Evolutionary conservation across 2,888 invertebrate species (phyloP).

Genomic region (Exephanes ischioxanthus): DNA sequence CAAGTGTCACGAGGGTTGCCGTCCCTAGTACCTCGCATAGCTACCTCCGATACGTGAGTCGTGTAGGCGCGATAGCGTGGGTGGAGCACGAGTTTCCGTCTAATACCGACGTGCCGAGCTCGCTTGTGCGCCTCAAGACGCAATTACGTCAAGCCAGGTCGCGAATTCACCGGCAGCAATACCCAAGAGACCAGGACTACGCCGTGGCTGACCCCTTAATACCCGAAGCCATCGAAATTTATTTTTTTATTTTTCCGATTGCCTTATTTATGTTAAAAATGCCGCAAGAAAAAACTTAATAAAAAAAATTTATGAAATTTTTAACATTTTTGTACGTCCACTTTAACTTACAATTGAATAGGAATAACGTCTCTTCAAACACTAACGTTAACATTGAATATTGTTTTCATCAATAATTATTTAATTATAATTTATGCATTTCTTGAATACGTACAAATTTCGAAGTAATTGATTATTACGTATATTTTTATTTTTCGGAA

Average conservation of each 20-base stretch:
- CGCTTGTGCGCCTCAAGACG: constrained; percentile 47
- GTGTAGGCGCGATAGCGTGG: constrained; percentile 36
- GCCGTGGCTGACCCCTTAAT: constrained; percentile 3
- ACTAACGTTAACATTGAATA: too few species aligned
- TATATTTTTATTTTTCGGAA: background rate
- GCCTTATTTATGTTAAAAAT: constrained; percentile 4
- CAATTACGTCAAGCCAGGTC: constrained; percentile 61
- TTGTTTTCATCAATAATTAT: background rate
- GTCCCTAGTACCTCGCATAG: constrained; percentile 27
- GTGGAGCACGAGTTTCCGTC: constrained; percentile 60
- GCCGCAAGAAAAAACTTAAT: background rate
- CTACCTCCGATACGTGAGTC: constrained; percentile 54
- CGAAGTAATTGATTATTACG: background rate
- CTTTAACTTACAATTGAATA: background rate
- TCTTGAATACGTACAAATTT: too few species aligned
- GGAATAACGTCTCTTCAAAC: too few species aligned
- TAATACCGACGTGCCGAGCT: constrained; percentile 39
- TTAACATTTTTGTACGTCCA: background rate
- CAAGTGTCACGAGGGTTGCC: constrained; percentile 64
- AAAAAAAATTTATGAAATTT: too few species aligned
- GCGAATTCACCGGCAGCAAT: constrained; percentile 42
- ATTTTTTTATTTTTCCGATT: constrained; percentile 8
- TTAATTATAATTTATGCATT: background rate
- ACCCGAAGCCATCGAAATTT: background rate
- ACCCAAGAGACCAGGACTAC: constrained; percentile 9